Evolutionary conservation across 2,113 vertebrate species (phyloP).

Genomic region (Zeus faber): DNA sequence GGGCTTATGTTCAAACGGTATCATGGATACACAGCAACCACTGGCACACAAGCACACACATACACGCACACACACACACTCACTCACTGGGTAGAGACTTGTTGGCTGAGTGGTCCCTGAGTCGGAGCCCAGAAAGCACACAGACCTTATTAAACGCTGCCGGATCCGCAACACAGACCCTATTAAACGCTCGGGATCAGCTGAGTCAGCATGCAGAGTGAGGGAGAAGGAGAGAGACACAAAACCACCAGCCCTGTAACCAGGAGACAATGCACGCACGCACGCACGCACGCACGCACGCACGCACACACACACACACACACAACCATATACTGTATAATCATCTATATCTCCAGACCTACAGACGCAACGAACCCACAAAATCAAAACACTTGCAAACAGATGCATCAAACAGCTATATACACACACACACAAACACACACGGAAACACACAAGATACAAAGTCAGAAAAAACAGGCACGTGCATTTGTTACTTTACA

Average conservation of each 20-base stretch:
- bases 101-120: slow-evolving; percentile 41
- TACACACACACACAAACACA: slow-evolving; percentile 14
- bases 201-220: slow-evolving; percentile 58
- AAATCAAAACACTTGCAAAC: too few species aligned
- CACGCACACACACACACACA: slow-evolving; percentile 21
- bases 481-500: slow-evolving; percentile 45
- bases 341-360: too few species aligned
- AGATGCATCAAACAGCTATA: neutral
- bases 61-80: slow-evolving; percentile 23
- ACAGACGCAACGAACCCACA: too few species aligned
- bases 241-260: slow-evolving; percentile 16
- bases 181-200: slow-evolving; percentile 51
- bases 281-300: slow-evolving; percentile 13
- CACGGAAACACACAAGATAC: slow-evolving; percentile 23
- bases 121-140: slow-evolving; percentile 53
- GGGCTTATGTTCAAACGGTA: slow-evolving; percentile 19
- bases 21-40: slow-evolving; percentile 2
- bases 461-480: slow-evolving; percentile 32
- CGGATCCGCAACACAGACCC: slow-evolving; percentile 52
- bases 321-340: neutral
- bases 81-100: slow-evolving; percentile 21
- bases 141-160: slow-evolving; percentile 57
- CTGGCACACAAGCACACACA: neutral
- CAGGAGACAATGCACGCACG: slow-evolving; percentile 20
- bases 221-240: slow-evolving; percentile 28